Evolutionary conservation across 2,888 invertebrate genomes (phyloP), one percentile per base, ranked within the genome.

Genomic region (Diarsia brunnea): DNA sequence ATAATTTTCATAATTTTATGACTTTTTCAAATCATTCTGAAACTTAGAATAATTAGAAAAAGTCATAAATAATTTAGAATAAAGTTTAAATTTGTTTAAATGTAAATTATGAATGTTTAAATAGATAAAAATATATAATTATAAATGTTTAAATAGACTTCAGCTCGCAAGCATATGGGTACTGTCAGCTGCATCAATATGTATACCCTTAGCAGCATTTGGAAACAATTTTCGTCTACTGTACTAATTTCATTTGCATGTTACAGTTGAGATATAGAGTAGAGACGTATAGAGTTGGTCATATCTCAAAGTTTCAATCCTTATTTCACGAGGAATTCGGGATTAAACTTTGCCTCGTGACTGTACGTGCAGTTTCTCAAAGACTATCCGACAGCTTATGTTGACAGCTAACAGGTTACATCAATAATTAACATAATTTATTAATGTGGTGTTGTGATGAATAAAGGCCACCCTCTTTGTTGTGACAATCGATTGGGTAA

Each of bases 391-490:
- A 47, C n/a, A 10, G 27, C 21, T 16, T 11, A 16, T 27, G 51
- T 53, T 51, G 81, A 53, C 73, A 70, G 71, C 12, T 51, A 71
- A 24, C 71, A 45, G 31, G 45, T 70, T 51, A 1, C 16, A 21
- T 11, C 19, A 19, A 49, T 31, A 55, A 77, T 77, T 77, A 65
- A 2, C 51, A 81, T 81, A 65, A 51, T 81, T 27, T 51, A 74
- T 53, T 63, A 63, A 79, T 55, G 61, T 38, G 3, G 10, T 38
- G 53, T 21, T 69, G 51, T 61, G 31, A 53, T 53, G 60, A 16
- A 49, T 45, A 47, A 58, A 49, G 45, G 21, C 49, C 55, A 64
- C 73, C 43, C 55, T 38, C 7, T 27, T 2, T 78, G 43, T 64
- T 21, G n/a, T 24, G 31, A 43, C 43, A 45, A 64, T 49, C 14